phyloP scores from a whole-genome alignment of 2,797 vertebrate species.

The Notoglanidium macrostoma region DNA sequence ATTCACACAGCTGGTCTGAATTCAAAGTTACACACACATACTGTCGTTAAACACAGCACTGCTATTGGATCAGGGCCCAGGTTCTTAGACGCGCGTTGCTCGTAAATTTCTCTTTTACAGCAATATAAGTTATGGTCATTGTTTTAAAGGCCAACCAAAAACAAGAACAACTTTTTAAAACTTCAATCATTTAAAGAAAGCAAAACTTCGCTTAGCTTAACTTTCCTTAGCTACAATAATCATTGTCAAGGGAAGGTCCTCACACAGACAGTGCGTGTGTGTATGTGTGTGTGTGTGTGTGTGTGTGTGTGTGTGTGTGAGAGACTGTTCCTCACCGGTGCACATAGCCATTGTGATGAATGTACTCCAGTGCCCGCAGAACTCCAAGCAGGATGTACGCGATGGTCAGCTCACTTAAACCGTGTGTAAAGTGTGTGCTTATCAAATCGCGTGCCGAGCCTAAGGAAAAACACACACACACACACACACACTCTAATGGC shows the following conservation, averaged over 20 bases:
- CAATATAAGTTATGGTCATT: neutral
- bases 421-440: slow-evolving; percentile 90
- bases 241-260: neutral
- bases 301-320: neutral
- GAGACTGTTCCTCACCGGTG: slow-evolving; percentile 80
- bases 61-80: neutral
- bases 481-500: neutral
- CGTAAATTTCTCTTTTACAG: neutral
- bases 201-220: neutral
- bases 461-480: slow-evolving; percentile 54
- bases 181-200: neutral
- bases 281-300: neutral
- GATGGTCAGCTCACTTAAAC: slow-evolving; percentile 92
- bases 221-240: neutral
- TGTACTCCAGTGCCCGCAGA: slow-evolving; percentile 92
- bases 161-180: neutral
- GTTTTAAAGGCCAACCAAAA: too few relatives aligned
- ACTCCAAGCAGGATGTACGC: slow-evolving; percentile 92
- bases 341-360: slow-evolving; percentile 98
- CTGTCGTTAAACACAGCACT: neutral
- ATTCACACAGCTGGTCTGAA: neutral
- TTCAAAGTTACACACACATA: neutral
- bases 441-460: slow-evolving; percentile 96
- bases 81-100: neutral
- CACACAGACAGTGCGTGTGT: neutral